phyloP scores from a whole-genome alignment of 2,113 vertebrate genomes.

The Engystomops pustulosus region DNA sequence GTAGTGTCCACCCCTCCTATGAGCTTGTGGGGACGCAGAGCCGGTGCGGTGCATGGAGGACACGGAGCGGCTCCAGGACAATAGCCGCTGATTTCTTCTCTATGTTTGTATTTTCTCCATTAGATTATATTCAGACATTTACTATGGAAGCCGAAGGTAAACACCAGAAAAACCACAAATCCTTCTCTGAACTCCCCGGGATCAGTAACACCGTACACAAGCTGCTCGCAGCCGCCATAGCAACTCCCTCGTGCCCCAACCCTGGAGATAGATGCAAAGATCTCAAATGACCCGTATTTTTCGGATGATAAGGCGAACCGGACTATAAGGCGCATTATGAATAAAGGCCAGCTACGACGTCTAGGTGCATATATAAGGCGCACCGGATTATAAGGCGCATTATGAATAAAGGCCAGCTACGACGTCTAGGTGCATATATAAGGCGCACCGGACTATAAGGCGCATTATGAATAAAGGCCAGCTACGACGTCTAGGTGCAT shows the following conservation, averaged over 20 bases:
- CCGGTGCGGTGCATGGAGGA: neutral
- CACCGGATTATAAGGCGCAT: too few species aligned
- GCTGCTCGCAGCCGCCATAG: neutral
- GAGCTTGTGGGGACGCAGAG: neutral
- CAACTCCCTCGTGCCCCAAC: neutral
- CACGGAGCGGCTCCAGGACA: neutral
- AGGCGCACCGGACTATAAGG: too few species aligned
- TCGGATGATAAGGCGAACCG: too few species aligned
- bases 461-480: too few species aligned
- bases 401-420: too few species aligned
- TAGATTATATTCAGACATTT: neutral
- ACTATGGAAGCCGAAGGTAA: constrained; percentile 2
- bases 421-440: too few species aligned
- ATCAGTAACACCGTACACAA: neutral
- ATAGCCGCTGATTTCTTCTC: neutral
- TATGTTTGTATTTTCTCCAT: neutral
- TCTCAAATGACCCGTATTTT: too few species aligned
- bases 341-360: too few species aligned
- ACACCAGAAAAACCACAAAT: neutral
- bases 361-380: too few species aligned
- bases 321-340: too few species aligned
- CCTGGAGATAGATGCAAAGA: neutral
- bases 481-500: too few species aligned
- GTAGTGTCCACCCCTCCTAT: neutral
- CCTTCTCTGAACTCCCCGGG: neutral